Conservation (phyloP, 2,888 invertebrate species). For the Drosophila subquinaria region DNA sequence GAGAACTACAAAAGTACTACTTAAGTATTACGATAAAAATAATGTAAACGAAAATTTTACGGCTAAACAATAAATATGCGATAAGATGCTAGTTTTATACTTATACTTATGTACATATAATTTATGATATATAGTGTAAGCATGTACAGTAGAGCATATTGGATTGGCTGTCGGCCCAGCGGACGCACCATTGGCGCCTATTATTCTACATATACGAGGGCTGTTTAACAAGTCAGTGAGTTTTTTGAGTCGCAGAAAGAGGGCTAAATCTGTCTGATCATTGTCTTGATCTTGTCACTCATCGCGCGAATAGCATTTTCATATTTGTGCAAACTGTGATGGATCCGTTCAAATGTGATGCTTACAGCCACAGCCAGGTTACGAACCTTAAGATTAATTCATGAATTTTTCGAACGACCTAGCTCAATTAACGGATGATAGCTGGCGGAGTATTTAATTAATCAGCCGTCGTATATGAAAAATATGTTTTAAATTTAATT, state of each 20-base stretch:
- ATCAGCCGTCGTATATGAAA: neutral
- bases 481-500: neutral
- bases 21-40: slow-evolving; percentile 16
- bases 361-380: too few species aligned
- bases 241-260: neutral
- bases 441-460: neutral
- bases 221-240: neutral
- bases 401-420: neutral
- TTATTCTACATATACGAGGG: neutral
- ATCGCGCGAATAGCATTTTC: too few species aligned
- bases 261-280: neutral
- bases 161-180: neutral
- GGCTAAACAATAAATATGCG: slow-evolving; percentile 24
- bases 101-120: neutral
- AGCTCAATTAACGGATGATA: neutral
- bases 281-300: too few species aligned
- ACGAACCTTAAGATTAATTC: neutral
- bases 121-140: neutral
- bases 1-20: slow-evolving; percentile 29
- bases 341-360: too few species aligned
- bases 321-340: too few species aligned
- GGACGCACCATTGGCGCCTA: too few species aligned
- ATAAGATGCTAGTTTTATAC: slow-evolving; percentile 27
- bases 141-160: neutral
- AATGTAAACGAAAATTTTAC: slow-evolving; percentile 17